Evolutionary conservation across 2,797 vertebrate genomes (phyloP), one percentile per base, ranked within the genome.

Genomic region (Mastacembelus armatus): DNA sequence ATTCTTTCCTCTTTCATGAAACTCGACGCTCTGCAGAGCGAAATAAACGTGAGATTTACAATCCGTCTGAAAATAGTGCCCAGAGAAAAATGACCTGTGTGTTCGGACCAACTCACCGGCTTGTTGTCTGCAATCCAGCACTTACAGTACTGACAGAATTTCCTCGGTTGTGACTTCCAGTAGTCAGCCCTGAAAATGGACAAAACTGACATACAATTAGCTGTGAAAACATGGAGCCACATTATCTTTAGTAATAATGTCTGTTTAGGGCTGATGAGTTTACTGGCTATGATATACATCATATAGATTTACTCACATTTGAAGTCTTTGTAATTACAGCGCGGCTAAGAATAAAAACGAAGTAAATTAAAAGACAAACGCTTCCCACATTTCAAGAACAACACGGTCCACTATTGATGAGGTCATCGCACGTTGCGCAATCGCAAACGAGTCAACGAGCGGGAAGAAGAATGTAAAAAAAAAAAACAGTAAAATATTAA

Each of bases 111-210:
- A 89, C 96, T 77, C 94, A 99, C 98, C 73, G 97, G 98, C 74
- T 97, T 98, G 83, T 99, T 99, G 88, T 99, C 98, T 4, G 97
- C 96, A 88, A 99, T 99, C 98, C 97, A 99, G 83, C 98, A 99
- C 86, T 99, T 99, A 92, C 98, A 99, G 88, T 99, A 98, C 84
- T 96, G 95, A 62, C 97, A 99, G 90, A 99, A 98, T 73, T 99
- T 99, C 92, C 96, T 97, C 29, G 98, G 98, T 55, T 99, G 98
- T 19, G 98, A 99, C 80, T 99, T 99, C 98, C 98, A 99, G 90
- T 97, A 98, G 76, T 99, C 98, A 22, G 98, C 96, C 98, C 98
- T 99, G 45, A 39, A 71, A 66, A 65, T 5, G 15, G 7, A 78
- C 43, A 42, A 45, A 12, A 29, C 3, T 12, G 43, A 35, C 15